Conservation (phyloP, 2,888 invertebrate species). For the Melinaea menophilus region DNA sequence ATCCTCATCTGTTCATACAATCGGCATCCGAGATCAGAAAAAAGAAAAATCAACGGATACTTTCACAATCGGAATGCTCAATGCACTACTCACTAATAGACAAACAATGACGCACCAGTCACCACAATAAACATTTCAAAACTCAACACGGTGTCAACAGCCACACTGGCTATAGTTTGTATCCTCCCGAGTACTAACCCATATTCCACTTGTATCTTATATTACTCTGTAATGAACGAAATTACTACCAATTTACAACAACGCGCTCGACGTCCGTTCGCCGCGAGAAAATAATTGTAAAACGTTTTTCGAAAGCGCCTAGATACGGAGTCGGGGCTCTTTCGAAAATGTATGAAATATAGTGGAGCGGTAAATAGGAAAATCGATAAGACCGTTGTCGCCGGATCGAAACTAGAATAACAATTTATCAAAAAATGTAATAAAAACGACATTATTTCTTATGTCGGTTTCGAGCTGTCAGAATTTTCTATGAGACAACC, state of each 20-base stretch:
- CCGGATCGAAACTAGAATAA: conserved; percentile 71
- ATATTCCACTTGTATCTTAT: conserved; percentile 62
- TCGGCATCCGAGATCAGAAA: conserved; percentile 59
- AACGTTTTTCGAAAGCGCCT: conserved; percentile 76
- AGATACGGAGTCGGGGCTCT: conserved; percentile 65
- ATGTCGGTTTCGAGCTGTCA: conserved; percentile 72
- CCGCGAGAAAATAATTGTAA: conserved; percentile 67
- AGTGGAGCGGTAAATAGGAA: conserved; percentile 72
- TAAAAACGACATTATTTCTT: conserved; percentile 77
- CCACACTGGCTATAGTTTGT: conserved; percentile 45
- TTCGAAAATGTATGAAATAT: conserved; percentile 74
- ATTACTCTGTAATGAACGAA: conserved; percentile 73
- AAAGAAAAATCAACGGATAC: conserved; percentile 60
- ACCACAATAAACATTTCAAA: conserved; percentile 46
- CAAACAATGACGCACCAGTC: conserved; percentile 55
- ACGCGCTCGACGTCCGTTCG: conserved; percentile 69
- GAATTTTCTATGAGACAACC: conserved; percentile 66
- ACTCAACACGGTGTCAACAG: conserved; percentile 54
- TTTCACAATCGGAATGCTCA: conserved; percentile 49
- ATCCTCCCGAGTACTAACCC: conserved; percentile 67
- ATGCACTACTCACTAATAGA: conserved; percentile 44
- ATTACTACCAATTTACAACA: conserved; percentile 75
- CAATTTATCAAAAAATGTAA: conserved; percentile 78
- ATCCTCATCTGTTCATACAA: conserved; percentile 26
- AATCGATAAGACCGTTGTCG: conserved; percentile 72